A percentile compares a stretch with the other conserved stretches of the same genome.
Evolutionary conservation across 2,113 vertebrate genomes (phyloP).

Genomic region (Antennarius striatus): DNA sequence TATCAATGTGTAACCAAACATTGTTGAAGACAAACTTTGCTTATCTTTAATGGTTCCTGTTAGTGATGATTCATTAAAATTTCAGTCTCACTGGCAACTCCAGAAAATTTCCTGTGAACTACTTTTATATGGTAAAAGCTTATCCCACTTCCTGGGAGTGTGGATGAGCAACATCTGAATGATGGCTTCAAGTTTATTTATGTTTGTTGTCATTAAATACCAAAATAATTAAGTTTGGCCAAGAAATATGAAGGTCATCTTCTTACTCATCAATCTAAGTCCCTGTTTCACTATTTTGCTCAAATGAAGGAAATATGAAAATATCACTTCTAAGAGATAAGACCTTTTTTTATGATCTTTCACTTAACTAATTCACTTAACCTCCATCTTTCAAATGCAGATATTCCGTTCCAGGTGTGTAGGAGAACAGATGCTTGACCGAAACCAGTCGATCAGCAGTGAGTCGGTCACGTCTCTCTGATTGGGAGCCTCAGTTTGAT

Average conservation of each 20-base stretch:
- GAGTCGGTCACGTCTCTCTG: neutral
- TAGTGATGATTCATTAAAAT: slow-evolving; percentile 34
- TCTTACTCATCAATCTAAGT: too few species aligned
- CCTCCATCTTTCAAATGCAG: too few species aligned
- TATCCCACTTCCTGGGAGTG: slow-evolving; percentile 11
- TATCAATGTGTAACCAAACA: slow-evolving; percentile 28
- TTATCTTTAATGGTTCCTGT: slow-evolving; percentile 24
- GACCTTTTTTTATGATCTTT: too few species aligned
- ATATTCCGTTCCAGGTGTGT: neutral
- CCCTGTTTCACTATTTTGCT: too few species aligned
- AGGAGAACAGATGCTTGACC: neutral
- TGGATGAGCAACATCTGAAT: slow-evolving; percentile 12
- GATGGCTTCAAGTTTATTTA: slow-evolving; percentile 23
- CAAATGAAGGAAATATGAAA: too few species aligned
- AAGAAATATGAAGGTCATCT: too few species aligned
- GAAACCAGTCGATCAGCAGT: too few species aligned
- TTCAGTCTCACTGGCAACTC: neutral
- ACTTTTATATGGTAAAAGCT: slow-evolving; percentile 17
- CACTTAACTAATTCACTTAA: too few species aligned
- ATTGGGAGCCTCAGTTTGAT: neutral
- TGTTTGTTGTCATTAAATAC: neutral
- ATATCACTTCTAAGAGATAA: too few species aligned
- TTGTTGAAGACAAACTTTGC: slow-evolving; percentile 2
- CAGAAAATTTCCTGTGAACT: slow-evolving; percentile 11
- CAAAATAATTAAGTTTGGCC: too few species aligned